Evolutionary conservation across 2,113 vertebrate genomes (phyloP).

Genomic region (Lethenteron camtschaticum): DNA sequence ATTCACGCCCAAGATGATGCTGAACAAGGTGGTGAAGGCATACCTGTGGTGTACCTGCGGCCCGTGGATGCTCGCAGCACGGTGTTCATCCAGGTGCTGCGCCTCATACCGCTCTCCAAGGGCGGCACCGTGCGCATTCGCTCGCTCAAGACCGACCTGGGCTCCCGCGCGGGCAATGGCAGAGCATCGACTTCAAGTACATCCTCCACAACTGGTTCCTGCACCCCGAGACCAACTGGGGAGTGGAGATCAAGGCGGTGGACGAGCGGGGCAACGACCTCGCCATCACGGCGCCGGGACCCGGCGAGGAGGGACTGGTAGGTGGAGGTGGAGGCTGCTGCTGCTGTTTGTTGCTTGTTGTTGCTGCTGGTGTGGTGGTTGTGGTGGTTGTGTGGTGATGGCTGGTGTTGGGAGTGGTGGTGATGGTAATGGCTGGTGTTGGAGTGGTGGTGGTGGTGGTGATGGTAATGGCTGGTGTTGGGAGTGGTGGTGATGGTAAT

Average conservation of each 20-base stretch:
- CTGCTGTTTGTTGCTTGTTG: too few relatives aligned
- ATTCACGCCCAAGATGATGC: slow-evolving; percentile 96
- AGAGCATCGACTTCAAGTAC: slow-evolving; percentile 97
- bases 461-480: too few relatives aligned
- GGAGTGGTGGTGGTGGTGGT: too few relatives aligned
- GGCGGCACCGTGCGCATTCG: slow-evolving; percentile 79
- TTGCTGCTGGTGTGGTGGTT: too few relatives aligned
- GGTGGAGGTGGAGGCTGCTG: slow-evolving; percentile 12
- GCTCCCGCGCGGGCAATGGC: slow-evolving; percentile 71
- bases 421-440: too few relatives aligned
- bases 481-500: too few relatives aligned
- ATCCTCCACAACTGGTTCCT: slow-evolving; percentile 98
- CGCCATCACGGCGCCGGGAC: slow-evolving; percentile 74
- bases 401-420: too few relatives aligned
- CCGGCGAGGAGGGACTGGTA: slow-evolving; percentile 90
- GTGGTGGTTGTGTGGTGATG: too few relatives aligned
- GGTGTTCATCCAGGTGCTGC: slow-evolving; percentile 84
- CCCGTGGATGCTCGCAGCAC: slow-evolving; percentile 75
- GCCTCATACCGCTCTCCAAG: slow-evolving; percentile 70
- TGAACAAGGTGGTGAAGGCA: slow-evolving; percentile 90
- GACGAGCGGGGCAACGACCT: slow-evolving; percentile 82
- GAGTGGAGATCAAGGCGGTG: slow-evolving; percentile 93
- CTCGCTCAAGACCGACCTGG: slow-evolving; percentile 83
- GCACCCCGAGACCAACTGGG: slow-evolving; percentile 95
- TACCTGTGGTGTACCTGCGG: slow-evolving; percentile 86